Conservation (phyloP, 92 coral and sea anemone genomes). For the Epizoanthus stellaris region DNA sequence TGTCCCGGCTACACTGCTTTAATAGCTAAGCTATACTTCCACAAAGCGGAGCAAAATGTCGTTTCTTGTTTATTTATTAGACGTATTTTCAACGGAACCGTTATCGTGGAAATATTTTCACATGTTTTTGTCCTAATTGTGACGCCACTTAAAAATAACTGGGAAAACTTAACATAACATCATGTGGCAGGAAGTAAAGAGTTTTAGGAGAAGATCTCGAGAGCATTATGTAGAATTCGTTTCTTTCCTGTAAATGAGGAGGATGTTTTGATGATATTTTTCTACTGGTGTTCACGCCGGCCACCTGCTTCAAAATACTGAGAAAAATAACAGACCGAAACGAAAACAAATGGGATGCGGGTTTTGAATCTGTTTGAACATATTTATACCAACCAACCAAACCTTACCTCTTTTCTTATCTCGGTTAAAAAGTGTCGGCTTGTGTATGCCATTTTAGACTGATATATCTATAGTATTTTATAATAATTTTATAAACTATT, state of each 20-base stretch:
- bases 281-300: conserved; percentile 6
- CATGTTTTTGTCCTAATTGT: too few species aligned
- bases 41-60: background rate
- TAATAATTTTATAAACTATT: background rate
- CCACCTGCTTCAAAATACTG: conserved; percentile 16
- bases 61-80: too few species aligned
- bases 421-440: background rate
- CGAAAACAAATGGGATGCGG: conserved; percentile 9
- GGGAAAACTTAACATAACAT: too few species aligned
- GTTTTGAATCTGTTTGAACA: background rate
- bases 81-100: too few species aligned
- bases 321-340: background rate
- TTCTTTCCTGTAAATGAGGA: background rate
- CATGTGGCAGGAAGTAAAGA: too few species aligned
- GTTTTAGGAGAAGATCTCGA: too few species aligned
- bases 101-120: too few species aligned
- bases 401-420: background rate
- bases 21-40: background rate
- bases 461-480: background rate
- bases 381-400: background rate
- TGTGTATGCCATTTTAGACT: background rate
- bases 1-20: background rate
- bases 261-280: conserved; percentile 14
- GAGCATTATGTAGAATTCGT: background rate
- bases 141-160: too few species aligned